Evolutionary conservation across 2,113 vertebrate genomes (phyloP).

Genomic region (Larimichthys crocea): DNA sequence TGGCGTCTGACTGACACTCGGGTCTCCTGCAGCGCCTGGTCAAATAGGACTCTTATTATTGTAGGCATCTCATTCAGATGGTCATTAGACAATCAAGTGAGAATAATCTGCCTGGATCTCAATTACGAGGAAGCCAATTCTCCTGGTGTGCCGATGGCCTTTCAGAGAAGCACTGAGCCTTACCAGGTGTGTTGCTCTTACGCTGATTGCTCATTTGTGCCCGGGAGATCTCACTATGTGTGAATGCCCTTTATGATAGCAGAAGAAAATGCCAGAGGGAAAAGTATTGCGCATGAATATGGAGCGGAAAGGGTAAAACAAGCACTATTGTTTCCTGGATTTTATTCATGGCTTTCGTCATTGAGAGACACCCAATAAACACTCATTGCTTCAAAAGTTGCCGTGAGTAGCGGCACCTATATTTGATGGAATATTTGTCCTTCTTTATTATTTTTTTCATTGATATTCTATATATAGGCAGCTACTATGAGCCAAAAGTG

Average conservation of each 20-base stretch:
- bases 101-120: slow-evolving; percentile 81
- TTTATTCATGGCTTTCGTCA: slow-evolving; percentile 41
- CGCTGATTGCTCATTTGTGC: slow-evolving; percentile 65
- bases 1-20: slow-evolving; percentile 56
- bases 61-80: slow-evolving; percentile 76
- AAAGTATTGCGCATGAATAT: slow-evolving; percentile 52
- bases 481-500: slow-evolving; percentile 27
- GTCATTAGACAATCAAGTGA: slow-evolving; percentile 83
- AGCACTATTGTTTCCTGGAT: slow-evolving; percentile 27
- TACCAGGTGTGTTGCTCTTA: slow-evolving; percentile 69
- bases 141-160: slow-evolving; percentile 68
- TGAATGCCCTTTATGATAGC: slow-evolving; percentile 66
- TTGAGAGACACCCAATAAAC: background rate
- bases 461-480: background rate
- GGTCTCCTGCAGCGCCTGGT: slow-evolving; percentile 64
- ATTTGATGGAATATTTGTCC: slow-evolving; percentile 3
- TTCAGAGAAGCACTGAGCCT: slow-evolving; percentile 53
- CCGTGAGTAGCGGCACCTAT: background rate
- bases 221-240: slow-evolving; percentile 51
- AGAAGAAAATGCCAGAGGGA: slow-evolving; percentile 47
- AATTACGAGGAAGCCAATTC: slow-evolving; percentile 76
- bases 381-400: slow-evolving; percentile 12
- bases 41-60: slow-evolving; percentile 70
- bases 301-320: slow-evolving; percentile 48
- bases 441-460: background rate